Conservation (phyloP, 2,888 invertebrate species). For the Sinopyrophorus schimmeli region DNA sequence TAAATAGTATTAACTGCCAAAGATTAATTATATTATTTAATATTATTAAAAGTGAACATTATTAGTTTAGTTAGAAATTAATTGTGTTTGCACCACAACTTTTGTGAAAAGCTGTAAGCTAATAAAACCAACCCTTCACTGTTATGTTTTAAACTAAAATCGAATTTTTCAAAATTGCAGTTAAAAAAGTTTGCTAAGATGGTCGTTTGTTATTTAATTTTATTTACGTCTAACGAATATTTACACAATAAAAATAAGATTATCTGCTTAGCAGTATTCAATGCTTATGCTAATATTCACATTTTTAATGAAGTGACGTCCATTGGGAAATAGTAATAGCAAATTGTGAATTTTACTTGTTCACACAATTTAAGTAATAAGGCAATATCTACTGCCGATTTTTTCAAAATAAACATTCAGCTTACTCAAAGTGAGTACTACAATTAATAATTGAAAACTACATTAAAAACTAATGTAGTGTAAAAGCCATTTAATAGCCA, state of each 20-base stretch:
- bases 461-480: neutral
- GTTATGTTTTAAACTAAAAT: too few relatives aligned
- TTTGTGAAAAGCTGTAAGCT: too few relatives aligned
- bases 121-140: too few relatives aligned
- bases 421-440: neutral
- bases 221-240: slow-evolving; percentile 55
- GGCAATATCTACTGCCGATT: too few relatives aligned
- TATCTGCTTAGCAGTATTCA: slow-evolving; percentile 52
- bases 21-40: too few relatives aligned
- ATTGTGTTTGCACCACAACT: too few relatives aligned
- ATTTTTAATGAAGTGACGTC: slow-evolving; percentile 29
- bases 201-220: slow-evolving; percentile 47
- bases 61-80: too few relatives aligned
- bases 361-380: slow-evolving; percentile 19
- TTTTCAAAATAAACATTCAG: neutral
- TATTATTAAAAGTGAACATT: too few relatives aligned
- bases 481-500: slow-evolving; percentile 9
- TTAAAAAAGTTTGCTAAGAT: too few relatives aligned
- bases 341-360: slow-evolving; percentile 33
- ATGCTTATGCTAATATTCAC: slow-evolving; percentile 37
- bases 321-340: slow-evolving; percentile 34
- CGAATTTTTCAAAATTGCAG: too few relatives aligned
- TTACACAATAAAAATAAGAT: slow-evolving; percentile 55
- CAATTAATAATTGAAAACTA: slow-evolving; percentile 1
- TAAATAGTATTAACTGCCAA: too few relatives aligned